Conservation (phyloP, 1,140 invertebrate species). For the Drosophila burlai region DNA sequence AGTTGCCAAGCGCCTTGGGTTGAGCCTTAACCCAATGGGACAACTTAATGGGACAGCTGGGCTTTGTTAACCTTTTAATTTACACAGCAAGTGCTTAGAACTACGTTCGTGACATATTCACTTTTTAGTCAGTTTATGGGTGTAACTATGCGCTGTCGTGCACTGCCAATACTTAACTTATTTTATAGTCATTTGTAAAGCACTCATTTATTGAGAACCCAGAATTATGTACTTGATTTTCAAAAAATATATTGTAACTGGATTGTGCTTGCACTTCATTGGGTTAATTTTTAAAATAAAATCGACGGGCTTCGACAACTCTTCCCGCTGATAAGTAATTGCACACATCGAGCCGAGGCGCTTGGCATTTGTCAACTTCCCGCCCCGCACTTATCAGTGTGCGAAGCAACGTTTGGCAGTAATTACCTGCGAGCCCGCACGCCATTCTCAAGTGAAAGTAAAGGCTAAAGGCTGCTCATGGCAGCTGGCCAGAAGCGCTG, state of each 20-base stretch:
- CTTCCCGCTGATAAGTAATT: conserved; percentile 38
- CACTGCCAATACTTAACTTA: background rate
- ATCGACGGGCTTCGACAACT: conserved; percentile 23
- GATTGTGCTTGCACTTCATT: background rate
- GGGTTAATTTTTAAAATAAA: conserved; percentile 1
- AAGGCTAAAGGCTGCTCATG: conserved; percentile 32
- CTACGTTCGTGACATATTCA: background rate
- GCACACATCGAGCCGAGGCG: conserved; percentile 25
- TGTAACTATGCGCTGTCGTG: background rate
- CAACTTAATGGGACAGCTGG: background rate
- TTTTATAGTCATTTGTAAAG: background rate
- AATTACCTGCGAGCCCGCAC: conserved; percentile 23
- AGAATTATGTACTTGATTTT: background rate
- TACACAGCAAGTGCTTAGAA: background rate
- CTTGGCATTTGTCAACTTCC: conserved; percentile 24
- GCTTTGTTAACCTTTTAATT: background rate
- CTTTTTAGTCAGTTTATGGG: background rate
- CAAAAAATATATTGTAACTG: background rate
- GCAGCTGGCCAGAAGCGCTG: conserved; percentile 46
- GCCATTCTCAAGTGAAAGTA: conserved; percentile 13
- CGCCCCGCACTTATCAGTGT: conserved; percentile 34
- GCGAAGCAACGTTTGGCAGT: conserved; percentile 35
- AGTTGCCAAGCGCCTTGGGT: conserved; percentile 48
- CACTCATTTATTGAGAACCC: background rate
- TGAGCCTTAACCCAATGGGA: conserved; percentile 29